Conservation (phyloP, 2,113 vertebrate species). For the Corythornis madagascariensis region DNA sequence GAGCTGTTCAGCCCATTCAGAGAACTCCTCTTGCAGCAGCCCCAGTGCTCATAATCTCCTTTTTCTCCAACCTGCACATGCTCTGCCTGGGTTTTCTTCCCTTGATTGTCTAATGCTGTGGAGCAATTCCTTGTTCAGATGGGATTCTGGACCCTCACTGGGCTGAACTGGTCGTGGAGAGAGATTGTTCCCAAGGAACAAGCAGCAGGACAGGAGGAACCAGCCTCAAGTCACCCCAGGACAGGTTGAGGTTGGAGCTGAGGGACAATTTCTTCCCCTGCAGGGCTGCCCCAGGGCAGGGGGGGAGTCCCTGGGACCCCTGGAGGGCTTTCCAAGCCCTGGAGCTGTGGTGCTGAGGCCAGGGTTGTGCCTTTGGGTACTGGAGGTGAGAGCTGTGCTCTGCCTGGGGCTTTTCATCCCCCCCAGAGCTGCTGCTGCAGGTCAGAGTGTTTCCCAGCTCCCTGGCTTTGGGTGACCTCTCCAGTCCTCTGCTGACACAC, state of each 20-base stretch:
- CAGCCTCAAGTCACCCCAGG: neutral
- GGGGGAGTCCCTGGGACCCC: neutral
- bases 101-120: neutral
- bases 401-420: neutral
- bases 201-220: neutral
- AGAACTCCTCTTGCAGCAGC: neutral
- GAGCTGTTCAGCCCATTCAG: neutral
- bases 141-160: neutral
- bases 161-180: neutral
- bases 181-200: too few species aligned
- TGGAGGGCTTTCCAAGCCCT: neutral
- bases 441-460: neutral
- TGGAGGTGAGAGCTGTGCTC: neutral
- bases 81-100: neutral
- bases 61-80: neutral
- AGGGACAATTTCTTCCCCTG: neutral
- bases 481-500: neutral
- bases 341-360: too few species aligned
- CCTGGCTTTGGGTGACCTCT: neutral
- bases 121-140: neutral
- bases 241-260: neutral
- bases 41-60: neutral
- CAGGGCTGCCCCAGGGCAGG: neutral
- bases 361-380: neutral
- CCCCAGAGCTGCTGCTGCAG: neutral